phyloP scores from a whole-genome alignment of 2,113 vertebrate species.

The Ibidorhyncha struthersii region DNA sequence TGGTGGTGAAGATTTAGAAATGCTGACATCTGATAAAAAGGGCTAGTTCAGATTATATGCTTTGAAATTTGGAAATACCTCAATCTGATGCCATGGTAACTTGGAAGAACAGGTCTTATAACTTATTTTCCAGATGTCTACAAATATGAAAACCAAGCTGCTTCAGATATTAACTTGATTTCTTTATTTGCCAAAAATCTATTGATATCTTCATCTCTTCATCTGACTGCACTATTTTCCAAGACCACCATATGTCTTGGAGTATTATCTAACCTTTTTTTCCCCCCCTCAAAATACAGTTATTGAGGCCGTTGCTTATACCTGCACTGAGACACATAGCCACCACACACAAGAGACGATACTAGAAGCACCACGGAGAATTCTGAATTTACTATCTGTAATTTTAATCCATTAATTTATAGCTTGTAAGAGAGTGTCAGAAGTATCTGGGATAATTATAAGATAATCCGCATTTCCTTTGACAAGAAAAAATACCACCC shows the following conservation, averaged over 20 bases:
- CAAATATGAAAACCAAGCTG: neutral
- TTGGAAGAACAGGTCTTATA: neutral
- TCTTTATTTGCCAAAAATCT: neutral
- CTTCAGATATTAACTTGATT: neutral
- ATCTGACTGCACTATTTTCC: neutral
- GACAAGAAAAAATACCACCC: neutral
- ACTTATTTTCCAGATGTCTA: neutral
- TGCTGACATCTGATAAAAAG: neutral
- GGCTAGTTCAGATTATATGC: neutral
- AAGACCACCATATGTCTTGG: neutral
- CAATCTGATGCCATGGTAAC: slow-evolving; percentile 9
- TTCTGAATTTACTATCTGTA: neutral
- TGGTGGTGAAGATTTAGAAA: neutral
- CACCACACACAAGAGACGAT: neutral
- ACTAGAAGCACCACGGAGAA: neutral
- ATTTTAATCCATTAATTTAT: slow-evolving; percentile 25
- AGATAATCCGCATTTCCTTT: slow-evolving; percentile 13
- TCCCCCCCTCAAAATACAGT: neutral
- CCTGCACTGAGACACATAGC: neutral
- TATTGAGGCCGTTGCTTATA: neutral
- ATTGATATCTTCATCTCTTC: neutral
- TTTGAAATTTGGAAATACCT: neutral
- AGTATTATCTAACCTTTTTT: neutral
- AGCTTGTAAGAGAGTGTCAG: slow-evolving; percentile 12
- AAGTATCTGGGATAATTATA: neutral